Percentiles rank a stretch among this genome's conserved stretches.
phyloP scores from a whole-genome alignment of 2,797 vertebrate species.

The Notolabrus celidotus region DNA sequence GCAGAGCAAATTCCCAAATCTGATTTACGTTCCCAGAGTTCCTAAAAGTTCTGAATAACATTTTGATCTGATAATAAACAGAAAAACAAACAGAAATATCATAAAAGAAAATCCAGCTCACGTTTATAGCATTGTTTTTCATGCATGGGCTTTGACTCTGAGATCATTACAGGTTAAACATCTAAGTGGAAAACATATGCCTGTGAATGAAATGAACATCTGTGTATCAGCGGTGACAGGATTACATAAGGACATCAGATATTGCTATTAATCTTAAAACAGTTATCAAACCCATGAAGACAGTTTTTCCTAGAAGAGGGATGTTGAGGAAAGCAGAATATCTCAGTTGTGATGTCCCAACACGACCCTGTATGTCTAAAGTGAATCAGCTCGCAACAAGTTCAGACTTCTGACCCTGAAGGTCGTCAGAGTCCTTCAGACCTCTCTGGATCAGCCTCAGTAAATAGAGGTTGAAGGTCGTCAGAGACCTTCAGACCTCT shows the following conservation, averaged over 20 bases:
- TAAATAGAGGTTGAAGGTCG: constrained; percentile 47
- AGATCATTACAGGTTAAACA: constrained; percentile 1
- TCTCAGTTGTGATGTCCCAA: constrained; percentile 28
- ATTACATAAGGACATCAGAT: constrained; percentile 26
- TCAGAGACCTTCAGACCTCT: no score
- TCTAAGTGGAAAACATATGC: background rate
- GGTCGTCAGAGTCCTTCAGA: constrained; percentile 26
- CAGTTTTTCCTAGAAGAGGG: constrained; percentile 36
- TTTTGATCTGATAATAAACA: constrained; percentile 29
- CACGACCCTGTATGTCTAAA: constrained; percentile 33
- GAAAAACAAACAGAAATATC: constrained; percentile 24
- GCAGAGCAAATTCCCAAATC: constrained; percentile 41
- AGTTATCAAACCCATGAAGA: constrained; percentile 23
- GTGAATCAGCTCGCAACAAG: constrained; percentile 27
- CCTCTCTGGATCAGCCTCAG: constrained; percentile 25
- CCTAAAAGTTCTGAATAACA: constrained; percentile 57
- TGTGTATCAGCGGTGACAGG: background rate
- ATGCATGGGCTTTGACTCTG: background rate
- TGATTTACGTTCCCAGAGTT: constrained; percentile 65
- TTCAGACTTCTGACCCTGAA: constrained; percentile 47
- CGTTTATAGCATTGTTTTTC: background rate
- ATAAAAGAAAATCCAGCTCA: constrained; percentile 11
- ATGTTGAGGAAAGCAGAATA: constrained; percentile 27
- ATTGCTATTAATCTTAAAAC: constrained; percentile 31
- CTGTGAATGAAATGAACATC: constrained; percentile 24